Evolutionary conservation across 2,113 vertebrate genomes (phyloP), one percentile per base, ranked within the genome.

Genomic region (Psettodes erumei): DNA sequence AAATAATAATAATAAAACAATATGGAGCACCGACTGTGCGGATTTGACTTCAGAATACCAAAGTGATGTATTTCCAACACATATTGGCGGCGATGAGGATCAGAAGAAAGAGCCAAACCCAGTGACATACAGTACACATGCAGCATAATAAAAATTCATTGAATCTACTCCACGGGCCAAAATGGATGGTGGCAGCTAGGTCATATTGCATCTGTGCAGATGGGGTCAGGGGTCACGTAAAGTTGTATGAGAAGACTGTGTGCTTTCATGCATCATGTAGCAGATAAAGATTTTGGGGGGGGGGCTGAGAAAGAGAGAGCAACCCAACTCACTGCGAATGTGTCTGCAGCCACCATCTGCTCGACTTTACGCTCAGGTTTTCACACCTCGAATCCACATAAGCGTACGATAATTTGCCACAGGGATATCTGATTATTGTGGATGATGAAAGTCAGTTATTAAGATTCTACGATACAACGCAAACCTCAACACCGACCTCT

Each of bases 81-180:
- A 82, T 76, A 85, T 59, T 71, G 84, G 77, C 83, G 73, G 67
- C 53, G 63, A 78, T 79, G 80, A 84, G 61, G 80, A 91, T 88
- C 75, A 89, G 82, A 82, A 76, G 81, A 67, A 81, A 80, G 75
- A 82, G 80, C 56, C 85, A 81, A 71, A 83, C 59, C 81, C 27
- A 80, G 79, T 82, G 84, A 87, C 81, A 85, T 28, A 85, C 82
- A 86, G 83, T 28, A 85, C 82, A 86, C 79, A 71, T 37, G 73
- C 79, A 78, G 83, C 68, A 93, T 95, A 96, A 98, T 98, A 96
- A 98, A 99, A 99, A 99, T 98, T 97, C 97, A 98, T 99, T 94
- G 97, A 96, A 96, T 98, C 96, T 96, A 94, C 95, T 95, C 90
- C 93, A 94, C 94, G 91, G 82, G 94, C 93, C 95, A 95, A 96